Percentiles rank a stretch among this genome's conserved stretches.
Evolutionary conservation across 2,888 invertebrate genomes (phyloP).

Genomic region (Drosophila kanekoi): DNA sequence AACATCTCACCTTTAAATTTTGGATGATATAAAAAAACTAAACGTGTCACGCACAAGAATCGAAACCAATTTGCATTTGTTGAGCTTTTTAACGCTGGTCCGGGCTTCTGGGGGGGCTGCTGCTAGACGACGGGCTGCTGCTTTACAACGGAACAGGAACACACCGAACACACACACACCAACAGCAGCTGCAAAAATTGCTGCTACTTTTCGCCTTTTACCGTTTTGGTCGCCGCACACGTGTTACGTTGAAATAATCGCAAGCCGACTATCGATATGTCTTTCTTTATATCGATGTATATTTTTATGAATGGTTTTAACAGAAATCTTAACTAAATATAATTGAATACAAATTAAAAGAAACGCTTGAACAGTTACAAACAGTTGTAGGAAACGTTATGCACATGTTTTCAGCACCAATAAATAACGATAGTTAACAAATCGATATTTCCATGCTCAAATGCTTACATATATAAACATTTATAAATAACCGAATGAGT

Average conservation of each 20-base stretch:
- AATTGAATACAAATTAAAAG: neutral
- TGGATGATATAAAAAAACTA: slow-evolving; percentile 39
- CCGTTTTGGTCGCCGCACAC: slow-evolving; percentile 64
- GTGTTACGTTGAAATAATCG: slow-evolving; percentile 58
- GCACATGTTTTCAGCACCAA: neutral
- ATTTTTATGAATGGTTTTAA: neutral
- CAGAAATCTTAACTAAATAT: neutral
- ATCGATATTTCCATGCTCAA: slow-evolving; percentile 6
- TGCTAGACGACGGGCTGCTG: slow-evolving; percentile 57
- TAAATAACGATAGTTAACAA: neutral
- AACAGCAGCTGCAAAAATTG: slow-evolving; percentile 73
- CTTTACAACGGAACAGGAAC: slow-evolving; percentile 63
- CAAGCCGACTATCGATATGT: slow-evolving; percentile 25
- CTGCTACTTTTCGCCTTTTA: slow-evolving; percentile 64
- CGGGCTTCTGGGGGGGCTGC: slow-evolving; percentile 55
- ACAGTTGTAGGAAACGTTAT: neutral
- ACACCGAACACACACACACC: slow-evolving; percentile 68
- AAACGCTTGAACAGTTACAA: neutral
- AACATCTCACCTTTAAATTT: slow-evolving; percentile 51
- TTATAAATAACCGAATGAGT: neutral
- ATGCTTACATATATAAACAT: neutral
- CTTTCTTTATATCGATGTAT: neutral
- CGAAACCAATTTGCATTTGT: slow-evolving; percentile 58
- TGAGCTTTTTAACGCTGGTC: slow-evolving; percentile 55
- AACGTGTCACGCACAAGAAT: slow-evolving; percentile 56